phyloP scores from a whole-genome alignment of 1,140 invertebrate genomes.

The Drosophila pseudoananassae region DNA sequence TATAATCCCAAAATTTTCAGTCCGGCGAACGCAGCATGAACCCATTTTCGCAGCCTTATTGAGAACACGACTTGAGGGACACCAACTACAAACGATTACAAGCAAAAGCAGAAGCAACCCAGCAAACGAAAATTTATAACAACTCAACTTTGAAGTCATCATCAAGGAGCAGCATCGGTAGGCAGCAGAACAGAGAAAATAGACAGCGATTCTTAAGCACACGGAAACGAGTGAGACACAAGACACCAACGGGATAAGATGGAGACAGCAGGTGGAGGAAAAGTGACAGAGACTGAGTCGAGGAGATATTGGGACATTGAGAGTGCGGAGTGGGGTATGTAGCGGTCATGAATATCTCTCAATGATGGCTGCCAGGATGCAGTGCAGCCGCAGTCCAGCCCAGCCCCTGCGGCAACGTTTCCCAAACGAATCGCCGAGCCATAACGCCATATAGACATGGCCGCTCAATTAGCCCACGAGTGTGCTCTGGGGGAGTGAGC shows the following conservation, averaged over 20 bases:
- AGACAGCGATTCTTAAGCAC: constrained; percentile 14
- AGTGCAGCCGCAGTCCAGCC: background rate
- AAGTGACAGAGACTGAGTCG: constrained; percentile 2
- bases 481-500: background rate
- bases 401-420: background rate
- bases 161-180: constrained; percentile 54
- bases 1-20: constrained; percentile 9
- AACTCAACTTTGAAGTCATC: constrained; percentile 67
- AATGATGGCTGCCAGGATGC: constrained; percentile 12
- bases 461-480: background rate
- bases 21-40: constrained; percentile 72
- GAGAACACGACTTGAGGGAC: constrained; percentile 62
- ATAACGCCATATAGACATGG: background rate
- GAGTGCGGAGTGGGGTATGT: background rate
- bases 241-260: background rate
- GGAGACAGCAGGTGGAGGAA: constrained; percentile 7
- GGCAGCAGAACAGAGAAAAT: constrained; percentile 30
- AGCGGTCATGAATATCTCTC: background rate
- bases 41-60: constrained; percentile 83
- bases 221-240: constrained; percentile 21
- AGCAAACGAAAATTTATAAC: constrained; percentile 46
- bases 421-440: background rate
- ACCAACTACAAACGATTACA: constrained; percentile 69
- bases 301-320: background rate
- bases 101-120: constrained; percentile 54